Evolutionary conservation across 2,113 vertebrate genomes (phyloP), one percentile per base, ranked within the genome.

Genomic region (Hippocampus zosterae): DNA sequence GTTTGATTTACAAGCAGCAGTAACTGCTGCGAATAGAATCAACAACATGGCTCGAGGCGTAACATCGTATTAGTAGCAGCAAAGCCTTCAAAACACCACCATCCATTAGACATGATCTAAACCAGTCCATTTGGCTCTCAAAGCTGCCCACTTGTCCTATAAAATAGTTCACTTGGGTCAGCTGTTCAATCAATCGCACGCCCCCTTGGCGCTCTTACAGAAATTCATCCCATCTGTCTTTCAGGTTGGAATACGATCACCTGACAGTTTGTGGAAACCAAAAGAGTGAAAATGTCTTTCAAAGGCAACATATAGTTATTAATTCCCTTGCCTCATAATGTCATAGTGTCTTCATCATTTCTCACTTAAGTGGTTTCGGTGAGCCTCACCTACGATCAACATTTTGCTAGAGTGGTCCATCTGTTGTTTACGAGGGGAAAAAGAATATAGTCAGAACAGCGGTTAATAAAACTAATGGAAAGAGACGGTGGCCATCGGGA

Each of bases 181-280:
- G 81, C 77, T 85, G 85, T 59, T 74, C 71, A 81, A 78, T 84
- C 84, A 82, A 29, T 88, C 80, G 70, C 52, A 62, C n/a, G 2
- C 21, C 21, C 37, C 37, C 37, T 63, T 42, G 37, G 41, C 37
- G 6, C 10, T 23, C 11, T 13, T n/a, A 55, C 21, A 52, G n/a
- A 19, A 8, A 52, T 37, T 6, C 33, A 55, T 23, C 23, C 23
- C 23, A 27, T 13, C 11, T 42, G 27, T 72, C 75, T 81, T 81
- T 86, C 77, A 82, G 67, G 77, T 57, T 33, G 27, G 25, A 41
- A 64, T 55, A 29, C 50, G 69, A 71, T 70, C n/a, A 78, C 55
- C 61, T 72, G 67, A 75, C 65, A 74, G 77, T n/a, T 76, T 73
- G 70, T 66, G 59, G 70, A 77, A n/a, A 71, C 69, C 78, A 72